Evolutionary conservation across 2,113 vertebrate genomes (phyloP).

Genomic region (Azemiops feae): DNA sequence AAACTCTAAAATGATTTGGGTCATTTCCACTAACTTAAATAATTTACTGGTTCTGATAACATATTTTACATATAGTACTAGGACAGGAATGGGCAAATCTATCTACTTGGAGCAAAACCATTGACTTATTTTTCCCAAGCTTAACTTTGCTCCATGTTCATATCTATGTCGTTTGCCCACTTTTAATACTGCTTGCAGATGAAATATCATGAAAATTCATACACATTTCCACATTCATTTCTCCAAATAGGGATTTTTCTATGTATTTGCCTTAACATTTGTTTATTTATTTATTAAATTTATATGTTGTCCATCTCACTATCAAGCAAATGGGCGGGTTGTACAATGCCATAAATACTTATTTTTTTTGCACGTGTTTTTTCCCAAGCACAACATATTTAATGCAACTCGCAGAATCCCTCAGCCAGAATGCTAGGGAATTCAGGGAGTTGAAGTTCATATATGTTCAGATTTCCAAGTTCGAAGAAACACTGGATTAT

Average conservation of each 20-base stretch:
- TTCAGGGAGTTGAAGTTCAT: not conserved
- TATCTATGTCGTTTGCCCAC: not conserved
- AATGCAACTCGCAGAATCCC: not conserved
- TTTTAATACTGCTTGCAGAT: not conserved
- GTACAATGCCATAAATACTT: not conserved
- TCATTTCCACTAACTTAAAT: not conserved
- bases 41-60: not conserved
- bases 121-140: not conserved
- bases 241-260: not conserved
- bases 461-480: not conserved
- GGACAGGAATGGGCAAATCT: not conserved
- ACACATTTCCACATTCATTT: not conserved
- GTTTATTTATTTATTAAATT: not conserved
- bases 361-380: not conserved
- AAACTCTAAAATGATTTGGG: not conserved
- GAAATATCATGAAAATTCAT: not conserved
- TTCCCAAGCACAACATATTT: not conserved
- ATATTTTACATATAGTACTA: not conserved
- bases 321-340: too few species aligned
- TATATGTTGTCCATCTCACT: too few species aligned
- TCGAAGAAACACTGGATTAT: not conserved
- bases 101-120: not conserved
- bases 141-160: not conserved
- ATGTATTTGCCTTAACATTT: not conserved
- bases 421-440: not conserved